Evolutionary conservation across 1,140 invertebrate species (phyloP), one percentile per base, ranked within the genome.

Genomic region (Pogonognathellus flavescens): DNA sequence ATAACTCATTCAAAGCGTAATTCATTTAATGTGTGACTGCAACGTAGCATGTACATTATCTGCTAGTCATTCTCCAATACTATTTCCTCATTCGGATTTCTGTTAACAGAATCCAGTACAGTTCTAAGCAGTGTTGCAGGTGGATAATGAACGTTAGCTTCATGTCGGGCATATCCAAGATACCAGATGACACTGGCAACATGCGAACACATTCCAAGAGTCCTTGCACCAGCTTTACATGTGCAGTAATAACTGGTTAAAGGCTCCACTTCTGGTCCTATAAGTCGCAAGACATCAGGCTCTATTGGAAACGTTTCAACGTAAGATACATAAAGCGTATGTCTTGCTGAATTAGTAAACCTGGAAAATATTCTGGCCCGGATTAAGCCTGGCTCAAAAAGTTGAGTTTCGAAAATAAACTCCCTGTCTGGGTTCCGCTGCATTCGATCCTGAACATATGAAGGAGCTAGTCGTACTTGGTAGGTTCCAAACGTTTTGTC

Each of bases 171-270:
- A 53, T 84, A 80, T 0, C 86, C 86, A 10, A 87, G 16, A 49
- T 83, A 87, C 84, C 84, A 87, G 1, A 87, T 6, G 0, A 87
- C 52, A 5, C 49, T 9, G 5, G 84, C 72, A 1, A 87, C 57
- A 22, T 87, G 86, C 11, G 66, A 13, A 80, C 86, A 87, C n/a
- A 76, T 70, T 2, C 86, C 86, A 0, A 84, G 7, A 8, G 72
- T 81, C 62, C 87, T 72, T 11, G 82, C 80, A 66, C 85, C 87
- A 31, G 59, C 13, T n/a, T 83, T 83, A 31, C 87, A 88, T 0
- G 22, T 41, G 50, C 87, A 88, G 50, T 84, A 86, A 50, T 70
- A 86, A 0, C 85, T 76, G 7, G 16, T 5, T 0, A 59, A n/a
- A n/a, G 57, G 57, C 16, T 59, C 57, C 1, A n/a, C 57, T 59